These are phyloP conservation scores for Silurus asotus DNA, from an alignment of 2,113 vertebrate species.

Conservation along the genomic window DNA sequence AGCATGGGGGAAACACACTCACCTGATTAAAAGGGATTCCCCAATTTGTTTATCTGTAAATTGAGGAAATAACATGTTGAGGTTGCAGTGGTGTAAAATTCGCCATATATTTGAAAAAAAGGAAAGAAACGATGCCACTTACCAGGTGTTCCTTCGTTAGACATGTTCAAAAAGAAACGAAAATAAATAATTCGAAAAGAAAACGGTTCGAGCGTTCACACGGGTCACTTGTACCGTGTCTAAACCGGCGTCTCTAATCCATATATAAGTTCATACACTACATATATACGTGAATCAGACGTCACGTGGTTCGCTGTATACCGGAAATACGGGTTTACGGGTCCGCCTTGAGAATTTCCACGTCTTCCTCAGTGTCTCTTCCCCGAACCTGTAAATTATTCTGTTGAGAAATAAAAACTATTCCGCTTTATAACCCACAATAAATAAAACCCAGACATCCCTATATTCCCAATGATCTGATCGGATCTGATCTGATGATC, in stretches of 20 bases:
- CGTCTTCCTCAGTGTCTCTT: too few relatives aligned
- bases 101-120: too few relatives aligned
- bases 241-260: neutral
- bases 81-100: too few relatives aligned
- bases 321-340: neutral
- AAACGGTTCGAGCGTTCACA: neutral
- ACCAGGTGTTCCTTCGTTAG: neutral
- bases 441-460: too few relatives aligned
- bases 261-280: neutral
- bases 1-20: conserved; percentile 3
- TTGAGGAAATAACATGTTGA: neutral
- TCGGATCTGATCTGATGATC: too few relatives aligned
- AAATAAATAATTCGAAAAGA: too few relatives aligned
- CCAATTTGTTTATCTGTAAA: conserved; percentile 45
- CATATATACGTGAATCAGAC: neutral
- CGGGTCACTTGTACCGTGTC: neutral
- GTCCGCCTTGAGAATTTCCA: neutral
- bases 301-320: neutral
- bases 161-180: neutral
- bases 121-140: too few relatives aligned
- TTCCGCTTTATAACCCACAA: too few relatives aligned
- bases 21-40: conserved; percentile 40
- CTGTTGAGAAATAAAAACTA: too few relatives aligned
- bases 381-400: too few relatives aligned
- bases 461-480: too few relatives aligned